These are phyloP conservation scores for Gopherus evgoodei DNA, from an alignment of 2,113 vertebrate genomes.

Conservation along the genomic window DNA sequence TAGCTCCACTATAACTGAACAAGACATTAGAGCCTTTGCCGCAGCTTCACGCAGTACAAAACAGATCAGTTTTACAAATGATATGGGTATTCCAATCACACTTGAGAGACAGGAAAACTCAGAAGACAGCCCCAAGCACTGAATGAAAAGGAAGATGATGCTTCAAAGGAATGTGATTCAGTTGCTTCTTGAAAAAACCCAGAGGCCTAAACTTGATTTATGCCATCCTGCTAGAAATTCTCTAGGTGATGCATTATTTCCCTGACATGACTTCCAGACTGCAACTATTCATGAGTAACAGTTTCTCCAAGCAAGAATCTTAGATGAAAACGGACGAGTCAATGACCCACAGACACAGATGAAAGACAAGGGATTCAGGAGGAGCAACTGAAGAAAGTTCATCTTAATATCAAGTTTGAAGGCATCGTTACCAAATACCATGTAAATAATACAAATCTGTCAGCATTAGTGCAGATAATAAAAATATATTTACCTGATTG, in stretches of 20 bases:
- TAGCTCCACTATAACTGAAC: fast-evolving
- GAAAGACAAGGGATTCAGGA: background rate
- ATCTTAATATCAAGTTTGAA: background rate
- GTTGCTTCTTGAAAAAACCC: background rate
- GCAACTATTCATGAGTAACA: background rate
- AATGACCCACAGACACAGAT: background rate
- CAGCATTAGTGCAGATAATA: background rate
- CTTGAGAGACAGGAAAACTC: background rate
- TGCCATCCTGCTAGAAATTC: background rate
- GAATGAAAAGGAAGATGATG: background rate
- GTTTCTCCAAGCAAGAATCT: background rate
- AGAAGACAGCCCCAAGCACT: background rate
- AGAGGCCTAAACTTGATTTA: background rate
- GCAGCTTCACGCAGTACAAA: background rate
- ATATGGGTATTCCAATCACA: background rate
- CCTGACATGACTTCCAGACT: background rate
- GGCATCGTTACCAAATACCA: background rate
- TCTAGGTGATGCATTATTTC: background rate
- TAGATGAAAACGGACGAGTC: background rate
- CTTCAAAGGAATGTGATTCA: background rate
- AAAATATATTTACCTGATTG: background rate
- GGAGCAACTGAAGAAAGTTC: background rate
- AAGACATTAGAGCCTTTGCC: background rate
- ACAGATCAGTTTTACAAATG: background rate
- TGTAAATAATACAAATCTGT: background rate